These are phyloP conservation scores for Acanthosepion pharaonis DNA, from an alignment of 2,888 invertebrate genomes.

Conservation along the genomic window DNA sequence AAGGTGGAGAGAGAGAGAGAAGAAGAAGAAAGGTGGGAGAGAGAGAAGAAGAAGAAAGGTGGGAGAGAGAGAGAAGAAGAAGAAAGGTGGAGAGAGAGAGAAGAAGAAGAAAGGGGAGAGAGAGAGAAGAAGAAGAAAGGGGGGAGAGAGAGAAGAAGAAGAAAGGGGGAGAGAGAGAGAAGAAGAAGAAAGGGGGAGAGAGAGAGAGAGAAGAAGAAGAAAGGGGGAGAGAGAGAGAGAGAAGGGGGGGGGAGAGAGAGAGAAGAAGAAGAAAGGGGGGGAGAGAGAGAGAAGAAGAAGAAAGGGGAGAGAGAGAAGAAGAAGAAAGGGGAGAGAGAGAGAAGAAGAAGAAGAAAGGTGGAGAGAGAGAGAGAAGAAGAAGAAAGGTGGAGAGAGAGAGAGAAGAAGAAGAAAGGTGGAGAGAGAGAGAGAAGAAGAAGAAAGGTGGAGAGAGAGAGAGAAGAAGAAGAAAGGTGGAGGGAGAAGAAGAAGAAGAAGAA, in stretches of 20 bases:
- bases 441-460: too few relatives aligned
- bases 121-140: background rate
- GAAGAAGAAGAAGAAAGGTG: background rate
- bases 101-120: too few relatives aligned
- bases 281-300: background rate
- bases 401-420: background rate
- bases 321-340: background rate
- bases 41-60: too few relatives aligned
- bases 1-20: too few relatives aligned
- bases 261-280: background rate
- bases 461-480: background rate
- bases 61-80: background rate
- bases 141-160: background rate
- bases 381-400: background rate
- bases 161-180: background rate
- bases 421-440: too few relatives aligned
- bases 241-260: background rate
- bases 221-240: background rate
- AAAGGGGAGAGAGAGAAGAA: accelerated
- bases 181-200: background rate
- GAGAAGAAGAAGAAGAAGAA: background rate
- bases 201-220: background rate
- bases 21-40: too few relatives aligned
- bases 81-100: background rate
- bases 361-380: too few relatives aligned